Base-by-base conservation (phyloP, 2,888 invertebrate species). In the Drosophila conformis region DNA sequence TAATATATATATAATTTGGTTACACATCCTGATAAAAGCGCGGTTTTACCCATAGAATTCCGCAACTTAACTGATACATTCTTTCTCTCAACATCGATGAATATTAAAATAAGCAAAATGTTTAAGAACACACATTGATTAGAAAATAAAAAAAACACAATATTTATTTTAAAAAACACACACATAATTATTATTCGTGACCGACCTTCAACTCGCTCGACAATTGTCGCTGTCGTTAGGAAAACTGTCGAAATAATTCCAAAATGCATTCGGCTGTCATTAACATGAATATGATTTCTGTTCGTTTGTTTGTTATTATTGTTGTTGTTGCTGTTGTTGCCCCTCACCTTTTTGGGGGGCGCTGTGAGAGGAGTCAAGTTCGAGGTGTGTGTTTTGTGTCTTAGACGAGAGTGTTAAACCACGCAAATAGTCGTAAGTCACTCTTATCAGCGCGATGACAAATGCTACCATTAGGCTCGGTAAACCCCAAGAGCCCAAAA, bases 391-490 rank as follows among this genome's bases (percentile, higher is more conserved):
- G 27, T 27, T 71, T 62, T 62, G 54, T 54, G 54, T 57, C 57
- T 60, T 61, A 27, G 18, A 63, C 25, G 74, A 75, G 74, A 69
- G 75, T 75, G 88, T 85, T 67, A 57, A 85, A 69, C 58, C 66
- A 68, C 66, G 58, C 60, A 82, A 80, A 88, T 75, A 73, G 61
- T 54, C 36, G 51, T 36, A 63, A 70, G 66, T 58, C 77, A 62
- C 56, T 78, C 81, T 88, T 84, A 84, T 84, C 89, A 74, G 72
- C 25, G 57, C 58, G 60, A 61, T 87, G 86, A 87, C 70, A 74
- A 74, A 76, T 80, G 73, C 63, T 64, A 60, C 52, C 73, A 80
- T 83, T 86, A 86, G 76, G 49, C 62, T 18, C 38, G 52, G 46
- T 57, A 21, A 15, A 49, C 38, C 31, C 29, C 56, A 35, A 57